A percentile compares a stretch with the other conserved stretches of the same genome.
Conservation (phyloP, 30 jellyfish, hydroid and myxozoan species). For the Cassiopea andromeda region DNA sequence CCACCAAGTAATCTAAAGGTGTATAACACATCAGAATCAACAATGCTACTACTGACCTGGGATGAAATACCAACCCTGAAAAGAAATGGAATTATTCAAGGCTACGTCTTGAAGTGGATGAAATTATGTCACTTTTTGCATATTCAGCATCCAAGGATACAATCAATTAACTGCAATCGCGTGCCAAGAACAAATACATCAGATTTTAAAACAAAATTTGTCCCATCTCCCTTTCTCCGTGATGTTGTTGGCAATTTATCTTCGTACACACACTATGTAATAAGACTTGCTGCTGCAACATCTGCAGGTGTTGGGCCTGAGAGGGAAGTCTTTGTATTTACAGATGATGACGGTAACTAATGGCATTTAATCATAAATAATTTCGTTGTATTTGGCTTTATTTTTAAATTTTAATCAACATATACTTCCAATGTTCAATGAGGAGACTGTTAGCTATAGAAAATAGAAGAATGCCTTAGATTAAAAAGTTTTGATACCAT, state of each 20-base stretch:
- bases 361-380: too few relatives aligned
- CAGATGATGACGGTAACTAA: constrained; percentile 53
- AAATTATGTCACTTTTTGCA: constrained; percentile 12
- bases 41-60: constrained; percentile 31
- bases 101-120: constrained; percentile 26
- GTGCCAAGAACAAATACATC: constrained; percentile 4
- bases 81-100: constrained; percentile 45
- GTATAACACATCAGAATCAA: constrained; percentile 1
- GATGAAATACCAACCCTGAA: constrained; percentile 29
- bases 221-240: not conserved
- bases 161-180: constrained; percentile 23
- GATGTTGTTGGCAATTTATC: constrained; percentile 4
- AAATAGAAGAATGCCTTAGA: too few relatives aligned
- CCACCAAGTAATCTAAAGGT: constrained; percentile 13
- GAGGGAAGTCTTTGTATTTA: constrained; percentile 9
- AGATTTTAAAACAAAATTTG: not conserved
- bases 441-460: too few relatives aligned
- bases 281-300: constrained; percentile 59
- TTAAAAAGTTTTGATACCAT: too few relatives aligned
- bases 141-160: not conserved
- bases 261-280: constrained; percentile 25
- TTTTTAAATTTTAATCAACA: too few relatives aligned
- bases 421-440: too few relatives aligned
- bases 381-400: too few relatives aligned
- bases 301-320: constrained; percentile 67